Evolutionary conservation across 2,888 invertebrate species (phyloP), one percentile per base, ranked within the genome.

Genomic region (Drosophila trichaetosa): DNA sequence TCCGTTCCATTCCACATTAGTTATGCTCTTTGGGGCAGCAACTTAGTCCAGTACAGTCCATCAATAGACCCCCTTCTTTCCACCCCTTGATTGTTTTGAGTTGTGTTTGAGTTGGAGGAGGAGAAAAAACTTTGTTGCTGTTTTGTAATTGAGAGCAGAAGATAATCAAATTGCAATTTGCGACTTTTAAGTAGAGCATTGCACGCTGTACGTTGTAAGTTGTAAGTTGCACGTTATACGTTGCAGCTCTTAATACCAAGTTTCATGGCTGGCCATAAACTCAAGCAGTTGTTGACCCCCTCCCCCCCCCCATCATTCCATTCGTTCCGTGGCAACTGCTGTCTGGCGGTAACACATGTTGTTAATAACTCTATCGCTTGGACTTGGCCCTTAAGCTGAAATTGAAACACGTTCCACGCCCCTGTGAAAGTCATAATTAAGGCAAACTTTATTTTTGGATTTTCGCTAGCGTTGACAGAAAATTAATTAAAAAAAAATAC

Each of bases 391-490:
- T n/a, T 8, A 57, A 54, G 49, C 40, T 42, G 75, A 72, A 83
- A 89, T 78, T 77, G 71, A 71, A 76, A 80, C 87, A 81, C 85
- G 83, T 82, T 75, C 60, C 77, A 49, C 61, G 69, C 73, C 69
- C 59, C 69, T 63, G 63, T 49, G 64, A 59, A 51, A 80, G 58
- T 56, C 76, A 78, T 73, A 77, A 77, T 77, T 81, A 68, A 73
- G 56, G 63, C 62, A 52, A 73, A 54, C 29, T 48, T 34, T 64
- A 29, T 64, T 73, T 87, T 69, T 46, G 57, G 54, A 57, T 74
- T 80, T 82, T 80, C 63, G 87, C 89, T 40, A 83, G 73, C 90
- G 83, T 86, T 86, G 87, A 87, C 87, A 87, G 83, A 87, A 87
- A 87, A 87, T 87, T 90, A 87, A 87, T 87, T 87, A 78, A 88